Base-by-base conservation (phyloP, 2,113 vertebrate genomes). In the Propithecus coquereli region DNA sequence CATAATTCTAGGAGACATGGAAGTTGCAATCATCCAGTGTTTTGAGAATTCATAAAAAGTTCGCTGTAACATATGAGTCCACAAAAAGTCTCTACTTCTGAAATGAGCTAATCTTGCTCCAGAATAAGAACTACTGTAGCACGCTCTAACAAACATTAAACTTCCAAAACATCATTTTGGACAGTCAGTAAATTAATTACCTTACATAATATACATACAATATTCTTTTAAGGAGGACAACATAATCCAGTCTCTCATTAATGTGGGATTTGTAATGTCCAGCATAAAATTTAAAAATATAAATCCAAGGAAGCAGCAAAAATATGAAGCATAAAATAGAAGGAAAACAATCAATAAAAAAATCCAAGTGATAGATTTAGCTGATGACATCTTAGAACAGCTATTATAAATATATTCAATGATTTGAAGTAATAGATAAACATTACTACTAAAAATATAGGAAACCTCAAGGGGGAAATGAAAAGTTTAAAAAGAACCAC, bases 11-110 rank as follows among this genome's bases (percentile, higher is more conserved):
- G 25, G 16, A 70, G 13, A 30, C 23, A 34, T 2, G 45, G 34
- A 10, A 32, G 1, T 52, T 61, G 34, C 7, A 37, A 37, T 40
- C 13, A 16, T 30, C 1, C 0, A 4, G 18, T 37, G 16, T 83
- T 88, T 18, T 54, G 40, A 47, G 4, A 27, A 17, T 65, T 74
- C 79, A 89, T n/a, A 45, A 6, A 73, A 74, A 50, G 1, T 16
- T 66, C 13, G 43, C 1, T 3, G 18, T 61, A 73, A 32, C 17
- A 59, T 11, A 0, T 22, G n/a, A 80, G 4, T 40, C 2, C 52
- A 23, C 13, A 43, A 59, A 84, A 57, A 13, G 32, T 16, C 2
- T 14, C 11, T 40, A 14, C 25, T 11, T 80, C 27, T 70, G 12
- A 54, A 92, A 45, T 18, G 20, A 70, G 4, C 25, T 50, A 74